Conservation (phyloP, 1,140 invertebrate species). For the Plodia interpunctella region DNA sequence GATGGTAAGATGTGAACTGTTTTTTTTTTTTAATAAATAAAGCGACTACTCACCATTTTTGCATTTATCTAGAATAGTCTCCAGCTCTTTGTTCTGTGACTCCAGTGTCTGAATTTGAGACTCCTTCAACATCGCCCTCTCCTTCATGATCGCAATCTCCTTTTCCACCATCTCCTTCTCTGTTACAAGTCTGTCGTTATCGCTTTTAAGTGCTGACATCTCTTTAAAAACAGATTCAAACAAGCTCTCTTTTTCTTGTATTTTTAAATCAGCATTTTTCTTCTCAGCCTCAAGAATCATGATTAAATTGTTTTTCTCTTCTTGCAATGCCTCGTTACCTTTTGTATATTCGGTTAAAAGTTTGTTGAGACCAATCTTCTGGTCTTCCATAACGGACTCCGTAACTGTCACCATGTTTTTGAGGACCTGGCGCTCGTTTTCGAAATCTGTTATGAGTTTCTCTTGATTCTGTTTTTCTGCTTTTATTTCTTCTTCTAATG, state of each 20-base stretch:
- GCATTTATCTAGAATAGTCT: slow-evolving; percentile 24
- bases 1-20: too few species aligned
- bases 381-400: slow-evolving; percentile 53
- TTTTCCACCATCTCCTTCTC: slow-evolving; percentile 23
- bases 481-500: slow-evolving; percentile 40
- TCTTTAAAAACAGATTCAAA: slow-evolving; percentile 28
- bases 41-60: slow-evolving; percentile 31
- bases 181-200: slow-evolving; percentile 22
- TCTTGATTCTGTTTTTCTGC: slow-evolving; percentile 39
- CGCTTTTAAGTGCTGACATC: slow-evolving; percentile 22
- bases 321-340: slow-evolving; percentile 27
- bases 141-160: slow-evolving; percentile 15
- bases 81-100: slow-evolving; percentile 23
- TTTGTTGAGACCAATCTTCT: slow-evolving; percentile 36
- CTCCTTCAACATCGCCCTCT: slow-evolving; percentile 15
- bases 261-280: slow-evolving; percentile 18
- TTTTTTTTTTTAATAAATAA: too few species aligned
- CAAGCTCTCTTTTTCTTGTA: slow-evolving; percentile 31
- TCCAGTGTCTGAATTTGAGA: slow-evolving; percentile 15
- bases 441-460: slow-evolving; percentile 49
- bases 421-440: slow-evolving; percentile 43
- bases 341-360: slow-evolving; percentile 33
- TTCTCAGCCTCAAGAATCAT: slow-evolving; percentile 21
- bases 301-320: slow-evolving; percentile 30
- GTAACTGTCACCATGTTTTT: slow-evolving; percentile 52